Evolutionary conservation across 2,113 vertebrate genomes (phyloP), one percentile per base, ranked within the genome.

Genomic region (Phaethornis superciliosus): DNA sequence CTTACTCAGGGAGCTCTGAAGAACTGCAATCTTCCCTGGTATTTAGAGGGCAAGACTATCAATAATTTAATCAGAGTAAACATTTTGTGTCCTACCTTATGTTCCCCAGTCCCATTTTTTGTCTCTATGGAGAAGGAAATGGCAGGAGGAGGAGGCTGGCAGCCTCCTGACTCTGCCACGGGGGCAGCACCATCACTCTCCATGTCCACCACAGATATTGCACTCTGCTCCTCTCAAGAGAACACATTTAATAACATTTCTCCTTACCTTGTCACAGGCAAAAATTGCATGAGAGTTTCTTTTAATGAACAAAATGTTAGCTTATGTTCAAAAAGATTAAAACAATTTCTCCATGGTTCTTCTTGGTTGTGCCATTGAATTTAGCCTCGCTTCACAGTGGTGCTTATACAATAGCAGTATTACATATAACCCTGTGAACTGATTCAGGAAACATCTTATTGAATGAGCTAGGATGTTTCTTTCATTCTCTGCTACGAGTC

Each of bases 381-480:
- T 90, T 55, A 89, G 87, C 77, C 70, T 78, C 87, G 30, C 74
- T 77, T 93, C 60, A 27, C 26, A 85, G 78, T 42, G 16, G 70
- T 92, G 78, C 64, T 88, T 90, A 19, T 81, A 76, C 67, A 94
- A 93, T 84, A 46, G 17, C 81, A 85, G 83, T 85, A 82, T 91
- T 95, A 93, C 76, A 91, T 74, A 68, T 63, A 96, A 96, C 78
- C 70, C 33, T 58, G 7, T 89, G 92, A 94, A 35, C 83, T 85
- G 51, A 86, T 90, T 92, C 90, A 81, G 76, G 71, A 77, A 93
- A 96, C 79, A 89, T 95, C 89, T 94, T 91, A 42, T 93, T 95
- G 91, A 96, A 96, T 1, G 22, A 96, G 92, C 62, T 22, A 16
- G 90, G 59, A 96, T 95, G 65, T 92, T 97, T 97, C 91, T 94